phyloP scores from a whole-genome alignment of 2,113 vertebrate species.

The Casuarius casuarius region DNA sequence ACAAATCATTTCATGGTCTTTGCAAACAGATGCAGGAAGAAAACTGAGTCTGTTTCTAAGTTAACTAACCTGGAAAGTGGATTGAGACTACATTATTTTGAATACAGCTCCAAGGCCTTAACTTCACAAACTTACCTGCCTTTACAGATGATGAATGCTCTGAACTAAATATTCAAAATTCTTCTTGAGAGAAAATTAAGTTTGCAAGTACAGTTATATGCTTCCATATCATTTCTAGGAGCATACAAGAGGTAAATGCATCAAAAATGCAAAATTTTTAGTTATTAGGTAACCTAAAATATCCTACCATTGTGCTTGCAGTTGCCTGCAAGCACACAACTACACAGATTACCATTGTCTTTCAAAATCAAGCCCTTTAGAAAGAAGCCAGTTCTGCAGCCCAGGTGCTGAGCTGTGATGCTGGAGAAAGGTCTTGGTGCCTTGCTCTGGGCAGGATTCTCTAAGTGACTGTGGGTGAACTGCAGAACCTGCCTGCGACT shows the following conservation, averaged over 20 bases:
- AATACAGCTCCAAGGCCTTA: not conserved
- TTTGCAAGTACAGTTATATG: not conserved
- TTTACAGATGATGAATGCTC: not conserved
- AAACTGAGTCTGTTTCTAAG: not conserved
- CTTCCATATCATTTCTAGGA: not conserved
- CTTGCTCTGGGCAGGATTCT: not conserved
- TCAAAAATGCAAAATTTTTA: not conserved
- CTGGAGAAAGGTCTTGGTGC: not conserved
- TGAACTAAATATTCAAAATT: not conserved
- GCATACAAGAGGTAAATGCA: not conserved
- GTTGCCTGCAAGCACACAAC: not conserved
- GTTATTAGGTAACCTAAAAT: not conserved
- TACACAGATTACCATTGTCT: accelerated
- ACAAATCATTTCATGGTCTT: not conserved
- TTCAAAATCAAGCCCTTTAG: not conserved
- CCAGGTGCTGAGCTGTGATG: accelerated
- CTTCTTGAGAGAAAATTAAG: not conserved
- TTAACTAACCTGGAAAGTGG: not conserved
- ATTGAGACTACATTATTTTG: not conserved
- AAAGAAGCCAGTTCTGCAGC: not conserved
- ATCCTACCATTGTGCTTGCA: not conserved
- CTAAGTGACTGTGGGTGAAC: not conserved
- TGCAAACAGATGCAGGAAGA: not conserved
- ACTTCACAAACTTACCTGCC: not conserved
- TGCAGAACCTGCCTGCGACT: not conserved